Conservation (phyloP, 53 echinoderm and acorn worm species). For the Paracentrotus lividus region DNA sequence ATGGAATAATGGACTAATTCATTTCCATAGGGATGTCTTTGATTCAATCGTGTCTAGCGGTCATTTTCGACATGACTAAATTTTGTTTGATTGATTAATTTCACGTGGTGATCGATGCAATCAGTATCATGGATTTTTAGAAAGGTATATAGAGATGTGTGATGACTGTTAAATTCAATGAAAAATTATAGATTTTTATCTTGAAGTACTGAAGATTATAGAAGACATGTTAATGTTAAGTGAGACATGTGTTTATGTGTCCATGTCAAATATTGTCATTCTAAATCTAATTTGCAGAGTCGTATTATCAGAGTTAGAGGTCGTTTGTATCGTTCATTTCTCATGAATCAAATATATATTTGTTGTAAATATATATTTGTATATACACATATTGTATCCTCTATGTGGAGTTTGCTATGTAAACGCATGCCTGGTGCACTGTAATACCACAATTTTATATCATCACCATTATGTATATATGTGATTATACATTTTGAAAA, state of each 20-base stretch:
- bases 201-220: background rate
- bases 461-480: conserved; percentile 71
- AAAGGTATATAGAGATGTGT: background rate
- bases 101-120: conserved; percentile 9
- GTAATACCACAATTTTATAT: conserved; percentile 61
- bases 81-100: conserved; percentile 72
- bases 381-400: conserved; percentile 35
- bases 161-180: conserved; percentile 36
- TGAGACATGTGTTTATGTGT: conserved; percentile 20
- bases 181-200: conserved; percentile 56
- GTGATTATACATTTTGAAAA: conserved; percentile 67
- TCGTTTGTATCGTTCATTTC: conserved; percentile 25
- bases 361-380: conserved; percentile 63
- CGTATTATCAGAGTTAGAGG: conserved; percentile 29
- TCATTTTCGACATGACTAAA: conserved; percentile 38
- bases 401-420: conserved; percentile 60
- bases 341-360: conserved; percentile 61
- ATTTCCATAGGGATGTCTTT: conserved; percentile 1
- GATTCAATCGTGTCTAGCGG: conserved; percentile 15
- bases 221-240: background rate
- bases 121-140: background rate
- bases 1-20: background rate
- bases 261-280: background rate
- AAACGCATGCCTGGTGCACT: conserved; percentile 70
- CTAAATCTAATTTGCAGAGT: conserved; percentile 14